Base-by-base conservation (phyloP, 2,888 invertebrate species). In the Hydrotaea cyrtoneurina region DNA sequence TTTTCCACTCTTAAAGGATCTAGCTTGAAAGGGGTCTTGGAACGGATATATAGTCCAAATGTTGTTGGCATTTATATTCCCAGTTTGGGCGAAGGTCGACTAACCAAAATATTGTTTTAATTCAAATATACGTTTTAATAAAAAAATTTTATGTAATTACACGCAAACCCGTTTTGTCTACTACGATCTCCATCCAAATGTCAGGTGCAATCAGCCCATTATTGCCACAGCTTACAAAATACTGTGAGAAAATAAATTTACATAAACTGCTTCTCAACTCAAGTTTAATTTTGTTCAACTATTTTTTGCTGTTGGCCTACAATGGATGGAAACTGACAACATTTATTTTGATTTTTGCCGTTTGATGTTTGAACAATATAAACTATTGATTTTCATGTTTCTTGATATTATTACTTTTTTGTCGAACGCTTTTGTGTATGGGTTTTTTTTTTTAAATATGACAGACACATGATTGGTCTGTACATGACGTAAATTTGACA, bases 401-500 rank as follows among this genome's bases (percentile, higher is more conserved):
- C 64, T 66, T 31, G 62, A 62, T 36, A 23, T 62, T 43, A 11
- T 50, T 31, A 15, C 26, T 10, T 62, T n/a, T 10, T 62, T 62
- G 4, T 13, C 43, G 10, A 78, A 23, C 66, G 39, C 53, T 1
- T 31, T 53, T 76, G 26, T 0, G 43, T 31, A 59, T n/a, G n/a
- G 31, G 13, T 8, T 66, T 53, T 39, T 31, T 17, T 57, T 77
- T 39, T 77, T 77, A 50, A 78, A 71, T 74, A 74, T 75, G 80
- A 80, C 74, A 75, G 80, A 75, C 80, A 75, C 43, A 57, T 78
- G 59, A 82, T 73, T 78, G 50, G 50, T 66, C 69, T 13, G 26
- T 57, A 69, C 69, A 59, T 69, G 74, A 78, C 50, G 36, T 82
- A 62, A 82, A 82, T 78, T 82, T 82, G 82, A 82, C 74, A 82